These are phyloP conservation scores for Cirrhinus molitorella DNA, from an alignment of 2,797 vertebrate species.

Conservation along the genomic window DNA sequence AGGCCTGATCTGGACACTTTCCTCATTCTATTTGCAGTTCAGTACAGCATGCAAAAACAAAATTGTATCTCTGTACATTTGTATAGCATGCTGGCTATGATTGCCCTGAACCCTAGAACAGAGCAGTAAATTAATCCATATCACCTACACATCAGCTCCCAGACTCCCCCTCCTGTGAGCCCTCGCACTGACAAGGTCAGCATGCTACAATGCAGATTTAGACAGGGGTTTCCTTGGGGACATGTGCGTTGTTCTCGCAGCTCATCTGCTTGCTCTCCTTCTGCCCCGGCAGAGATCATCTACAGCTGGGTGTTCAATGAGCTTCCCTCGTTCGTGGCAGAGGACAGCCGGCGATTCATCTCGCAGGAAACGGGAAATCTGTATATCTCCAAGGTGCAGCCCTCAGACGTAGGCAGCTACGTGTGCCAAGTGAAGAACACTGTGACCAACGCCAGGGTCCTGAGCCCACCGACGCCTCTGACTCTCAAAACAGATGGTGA, in stretches of 20 bases:
- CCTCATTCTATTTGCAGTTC: not conserved
- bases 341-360: conserved; percentile 97
- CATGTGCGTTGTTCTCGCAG: not conserved
- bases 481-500: conserved; percentile 88
- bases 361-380: conserved; percentile 97
- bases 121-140: conserved; percentile 43
- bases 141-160: conserved; percentile 39
- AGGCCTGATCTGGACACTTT: not conserved
- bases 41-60: not conserved
- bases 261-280: conserved; percentile 55
- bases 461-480: conserved; percentile 94
- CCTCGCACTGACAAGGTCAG: conserved; percentile 33
- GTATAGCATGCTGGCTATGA: conserved; percentile 1
- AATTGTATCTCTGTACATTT: not conserved
- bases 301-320: conserved; percentile 99
- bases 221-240: conserved; percentile 27
- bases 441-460: conserved; percentile 90
- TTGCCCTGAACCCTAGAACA: conserved; percentile 14
- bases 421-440: conserved; percentile 96
- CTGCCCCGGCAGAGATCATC: conserved; percentile 86
- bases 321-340: conserved; percentile 94
- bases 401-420: conserved; percentile 96
- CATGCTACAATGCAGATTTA: conserved; percentile 31
- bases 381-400: conserved; percentile 96
- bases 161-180: conserved; percentile 14